These are phyloP conservation scores for Melanotaenia pygmaea DNA, from an alignment of 2,797 vertebrate genomes.

Conservation along the genomic window DNA sequence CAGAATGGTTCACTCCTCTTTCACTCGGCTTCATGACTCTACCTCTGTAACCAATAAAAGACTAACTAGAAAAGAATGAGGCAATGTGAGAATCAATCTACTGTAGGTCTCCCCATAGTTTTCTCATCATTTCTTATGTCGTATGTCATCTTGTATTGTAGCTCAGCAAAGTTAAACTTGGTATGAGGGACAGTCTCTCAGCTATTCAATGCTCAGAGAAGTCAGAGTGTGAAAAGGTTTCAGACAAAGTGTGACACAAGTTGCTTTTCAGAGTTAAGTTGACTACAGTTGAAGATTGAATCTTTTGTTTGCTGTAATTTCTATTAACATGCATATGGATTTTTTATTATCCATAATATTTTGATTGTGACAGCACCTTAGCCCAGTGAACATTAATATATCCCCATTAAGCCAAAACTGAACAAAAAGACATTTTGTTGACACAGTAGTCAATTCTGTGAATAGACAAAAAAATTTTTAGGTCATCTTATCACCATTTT, in stretches of 20 bases:
- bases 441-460: neutral
- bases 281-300: too few species aligned
- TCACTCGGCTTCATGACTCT: constrained; percentile 87
- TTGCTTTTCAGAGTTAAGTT: too few species aligned
- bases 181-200: constrained; percentile 90
- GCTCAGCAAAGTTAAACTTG: constrained; percentile 92
- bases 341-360: neutral
- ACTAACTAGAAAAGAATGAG: constrained; percentile 99
- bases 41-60: constrained; percentile 99
- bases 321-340: too few species aligned
- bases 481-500: neutral
- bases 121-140: constrained; percentile 96
- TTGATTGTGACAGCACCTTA: neutral
- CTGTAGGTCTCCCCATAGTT: constrained; percentile 98
- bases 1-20: constrained; percentile 88
- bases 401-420: neutral
- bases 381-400: neutral
- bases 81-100: constrained; percentile 99
- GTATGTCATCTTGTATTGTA: constrained; percentile 94
- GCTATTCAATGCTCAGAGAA: constrained; percentile 90
- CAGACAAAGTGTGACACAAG: neutral
- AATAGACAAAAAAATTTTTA: neutral
- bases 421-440: neutral
- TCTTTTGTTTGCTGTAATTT: too few species aligned
- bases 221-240: constrained; percentile 61